phyloP scores from a whole-genome alignment of 2,888 invertebrate genomes.

The Dolichomitus sp. region DNA sequence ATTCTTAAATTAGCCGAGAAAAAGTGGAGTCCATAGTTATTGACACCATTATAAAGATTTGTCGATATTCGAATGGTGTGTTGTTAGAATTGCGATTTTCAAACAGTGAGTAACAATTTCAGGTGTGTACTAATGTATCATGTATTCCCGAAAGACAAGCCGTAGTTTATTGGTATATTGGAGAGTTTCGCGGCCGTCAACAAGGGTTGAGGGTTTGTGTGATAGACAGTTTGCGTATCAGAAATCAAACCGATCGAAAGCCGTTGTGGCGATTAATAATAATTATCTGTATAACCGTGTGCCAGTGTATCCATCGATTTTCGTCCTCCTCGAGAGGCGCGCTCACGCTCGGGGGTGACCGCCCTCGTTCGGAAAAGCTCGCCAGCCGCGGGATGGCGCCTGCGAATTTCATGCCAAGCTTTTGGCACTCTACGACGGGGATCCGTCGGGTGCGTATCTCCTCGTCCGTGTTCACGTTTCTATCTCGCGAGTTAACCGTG shows the following conservation, averaged over 20 bases:
- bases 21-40: not conserved
- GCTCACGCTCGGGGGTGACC: constrained; percentile 62
- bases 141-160: not conserved
- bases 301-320: constrained; percentile 72
- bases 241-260: constrained; percentile 68
- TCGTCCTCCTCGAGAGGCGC: constrained; percentile 51
- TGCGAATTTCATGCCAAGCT: constrained; percentile 60
- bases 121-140: not conserved
- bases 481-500: not conserved
- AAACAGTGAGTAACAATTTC: not conserved
- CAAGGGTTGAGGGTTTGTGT: constrained; percentile 8
- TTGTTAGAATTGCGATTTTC: not conserved
- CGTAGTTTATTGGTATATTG: not conserved
- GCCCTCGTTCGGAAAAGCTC: constrained; percentile 63
- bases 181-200: not conserved
- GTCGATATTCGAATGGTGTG: not conserved
- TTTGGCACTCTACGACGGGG: constrained; percentile 65
- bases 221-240: constrained; percentile 44
- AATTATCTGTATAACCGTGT: constrained; percentile 70
- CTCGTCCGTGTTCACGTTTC: constrained; percentile 38
- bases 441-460: constrained; percentile 60
- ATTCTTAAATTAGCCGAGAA: too few relatives aligned
- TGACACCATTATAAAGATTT: not conserved
- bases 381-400: constrained; percentile 66
- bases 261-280: constrained; percentile 68